Percentiles rank a stretch among this genome's conserved stretches.
These are phyloP conservation scores for Panopea generosa DNA, from an alignment of 2,888 invertebrate species.

Conservation along the genomic window DNA sequence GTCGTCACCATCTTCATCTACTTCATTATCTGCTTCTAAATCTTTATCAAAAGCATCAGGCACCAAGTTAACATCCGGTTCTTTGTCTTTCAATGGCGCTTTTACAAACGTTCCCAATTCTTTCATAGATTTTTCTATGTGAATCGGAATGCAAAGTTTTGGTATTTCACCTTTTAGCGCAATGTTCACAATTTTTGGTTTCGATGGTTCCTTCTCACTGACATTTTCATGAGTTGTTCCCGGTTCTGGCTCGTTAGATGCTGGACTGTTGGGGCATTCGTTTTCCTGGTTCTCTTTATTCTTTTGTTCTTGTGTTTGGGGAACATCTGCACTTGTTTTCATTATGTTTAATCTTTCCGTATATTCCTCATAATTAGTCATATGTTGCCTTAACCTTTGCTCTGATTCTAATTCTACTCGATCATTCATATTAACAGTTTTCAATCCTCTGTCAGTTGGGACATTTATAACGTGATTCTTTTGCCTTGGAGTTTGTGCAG, in stretches of 20 bases:
- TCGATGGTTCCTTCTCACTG: slow-evolving; percentile 26
- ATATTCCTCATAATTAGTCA: slow-evolving; percentile 45
- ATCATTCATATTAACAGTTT: slow-evolving; percentile 56
- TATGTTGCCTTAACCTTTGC: slow-evolving; percentile 21
- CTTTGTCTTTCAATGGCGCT: too few relatives aligned
- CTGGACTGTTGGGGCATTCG: slow-evolving; percentile 14
- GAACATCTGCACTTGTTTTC: slow-evolving; percentile 18
- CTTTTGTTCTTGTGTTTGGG: neutral
- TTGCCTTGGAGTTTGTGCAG: neutral
- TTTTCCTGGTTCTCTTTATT: neutral
- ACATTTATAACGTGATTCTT: slow-evolving; percentile 20
- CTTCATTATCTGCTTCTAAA: neutral
- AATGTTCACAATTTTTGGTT: slow-evolving; percentile 48
- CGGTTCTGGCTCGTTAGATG: neutral
- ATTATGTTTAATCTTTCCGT: slow-evolving; percentile 32
- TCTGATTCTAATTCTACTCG: slow-evolving; percentile 30
- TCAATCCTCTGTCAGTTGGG: slow-evolving; percentile 36
- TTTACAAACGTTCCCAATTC: neutral
- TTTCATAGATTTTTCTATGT: slow-evolving; percentile 1
- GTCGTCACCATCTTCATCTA: neutral
- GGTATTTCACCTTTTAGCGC: slow-evolving; percentile 29
- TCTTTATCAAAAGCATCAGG: neutral
- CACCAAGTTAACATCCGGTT: too few relatives aligned
- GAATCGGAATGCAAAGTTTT: slow-evolving; percentile 14
- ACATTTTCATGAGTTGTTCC: neutral